Evolutionary conservation across 1,140 invertebrate genomes (phyloP), one percentile per base, ranked within the genome.

Genomic region (Rhopalosiphum maidis): DNA sequence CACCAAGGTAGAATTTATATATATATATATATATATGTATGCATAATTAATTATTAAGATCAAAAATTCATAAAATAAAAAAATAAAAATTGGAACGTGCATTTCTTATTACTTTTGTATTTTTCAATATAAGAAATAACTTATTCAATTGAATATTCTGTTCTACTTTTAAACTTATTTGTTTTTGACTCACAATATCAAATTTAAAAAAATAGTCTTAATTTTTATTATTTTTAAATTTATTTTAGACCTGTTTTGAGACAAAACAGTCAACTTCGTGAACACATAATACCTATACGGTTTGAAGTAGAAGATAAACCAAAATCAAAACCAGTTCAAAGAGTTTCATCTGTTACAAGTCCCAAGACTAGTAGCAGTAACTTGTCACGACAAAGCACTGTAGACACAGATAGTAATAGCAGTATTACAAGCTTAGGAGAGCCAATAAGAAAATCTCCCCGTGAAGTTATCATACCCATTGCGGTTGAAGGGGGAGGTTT

Each of bases 401-500:
- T 96, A 90, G 97, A 97, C 93, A 97, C 97, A 5, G 97, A 97
- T 94, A 96, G 96, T 0, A 96, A 97, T 91, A 96, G 95, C 55
- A 96, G 96, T 43, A 94, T 95, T 9, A 94, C 95, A 55, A 95
- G 94, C 88, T 85, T 93, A 85, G 90, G 94, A 95, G 96, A 98
- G 95, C 97, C 97, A 2, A 98, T 98, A 94, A 97, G 97, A 94
- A 98, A 98, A 95, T 98, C 97, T 92, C 97, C 98, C 22, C 95
- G 98, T 35, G 98, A 98, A 95, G 98, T 98, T 94, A 98, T 98
- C 94, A 98, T 98, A 95, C 98, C 98, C 1, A 98, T 98, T 94
- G 97, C 97, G 30, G 97, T 98, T 83, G 98, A 98, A 95, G 98
- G 97, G 94, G 97, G 97, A 94, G 97, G 97, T 90, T 98, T 97